Percentiles rank a stretch among this genome's conserved stretches.
Conservation (phyloP, 2,113 vertebrate species). For the Paralichthys olivaceus region DNA sequence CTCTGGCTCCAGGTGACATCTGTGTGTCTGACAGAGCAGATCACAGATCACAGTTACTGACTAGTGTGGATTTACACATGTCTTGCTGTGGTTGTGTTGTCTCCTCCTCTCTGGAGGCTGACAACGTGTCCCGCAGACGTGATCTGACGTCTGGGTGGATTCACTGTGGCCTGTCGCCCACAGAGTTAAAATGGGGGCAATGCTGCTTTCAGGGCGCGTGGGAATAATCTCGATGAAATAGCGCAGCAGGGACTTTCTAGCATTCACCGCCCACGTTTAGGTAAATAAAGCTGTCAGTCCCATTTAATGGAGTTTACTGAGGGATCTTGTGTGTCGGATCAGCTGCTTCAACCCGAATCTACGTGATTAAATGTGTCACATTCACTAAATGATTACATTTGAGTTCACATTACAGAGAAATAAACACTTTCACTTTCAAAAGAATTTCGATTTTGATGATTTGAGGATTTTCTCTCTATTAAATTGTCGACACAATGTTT, state of each 20-base stretch:
- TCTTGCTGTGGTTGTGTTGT: slow-evolving; percentile 13
- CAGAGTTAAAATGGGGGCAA: slow-evolving; percentile 51
- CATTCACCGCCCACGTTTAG: not conserved
- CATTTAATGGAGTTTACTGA: not conserved
- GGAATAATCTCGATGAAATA: slow-evolving; percentile 11
- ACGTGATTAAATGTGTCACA: not conserved
- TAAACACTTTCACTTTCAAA: not conserved
- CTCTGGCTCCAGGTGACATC: slow-evolving; percentile 17
- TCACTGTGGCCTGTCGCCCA: slow-evolving; percentile 26
- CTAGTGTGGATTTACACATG: slow-evolving; percentile 2
- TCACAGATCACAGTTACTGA: slow-evolving; percentile 10
- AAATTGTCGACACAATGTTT: too few relatives aligned
- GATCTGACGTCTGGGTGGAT: slow-evolving; percentile 40
- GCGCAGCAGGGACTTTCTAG: not conserved
- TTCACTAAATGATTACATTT: not conserved
- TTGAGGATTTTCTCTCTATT: too few relatives aligned
- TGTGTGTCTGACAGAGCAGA: slow-evolving; percentile 36
- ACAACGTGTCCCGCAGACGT: slow-evolving; percentile 29
- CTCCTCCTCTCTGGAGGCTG: slow-evolving; percentile 10
- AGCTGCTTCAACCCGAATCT: not conserved
- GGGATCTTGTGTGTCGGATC: not conserved
- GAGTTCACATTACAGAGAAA: not conserved
- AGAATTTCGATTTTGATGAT: too few relatives aligned
- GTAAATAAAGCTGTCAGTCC: not conserved
- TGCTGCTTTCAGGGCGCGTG: slow-evolving; percentile 45